Conservation (phyloP, 2,113 vertebrate species). For the Dromas ardeola region DNA sequence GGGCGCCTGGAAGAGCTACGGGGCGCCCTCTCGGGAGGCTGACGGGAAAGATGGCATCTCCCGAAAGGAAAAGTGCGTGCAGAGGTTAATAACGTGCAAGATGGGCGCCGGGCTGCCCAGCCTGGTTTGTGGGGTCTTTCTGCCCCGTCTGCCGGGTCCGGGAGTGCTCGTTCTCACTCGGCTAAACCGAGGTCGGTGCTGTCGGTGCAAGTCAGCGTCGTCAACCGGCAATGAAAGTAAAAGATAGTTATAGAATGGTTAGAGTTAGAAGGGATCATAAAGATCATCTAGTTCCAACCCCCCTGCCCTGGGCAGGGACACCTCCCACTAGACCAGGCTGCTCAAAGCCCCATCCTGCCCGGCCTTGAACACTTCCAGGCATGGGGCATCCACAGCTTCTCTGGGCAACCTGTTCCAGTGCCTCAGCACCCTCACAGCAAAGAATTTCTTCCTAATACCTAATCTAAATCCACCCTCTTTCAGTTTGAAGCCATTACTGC, state of each 20-base stretch:
- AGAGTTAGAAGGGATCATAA: not conserved
- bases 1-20: rapidly evolving
- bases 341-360: not conserved
- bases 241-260: not conserved
- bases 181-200: rapidly evolving
- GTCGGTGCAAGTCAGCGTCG: rapidly evolving
- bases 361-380: not conserved
- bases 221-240: rapidly evolving
- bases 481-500: not conserved
- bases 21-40: not conserved
- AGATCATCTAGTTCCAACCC: not conserved
- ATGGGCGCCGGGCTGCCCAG: not conserved
- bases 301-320: not conserved
- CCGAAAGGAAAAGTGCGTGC: no score
- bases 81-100: not conserved
- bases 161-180: rapidly evolving
- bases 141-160: rapidly evolving
- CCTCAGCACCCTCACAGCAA: not conserved
- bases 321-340: not conserved
- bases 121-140: rapidly evolving
- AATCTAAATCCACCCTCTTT: not conserved
- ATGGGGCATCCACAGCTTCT: not conserved
- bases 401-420: not conserved
- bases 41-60: rapidly evolving
- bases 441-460: not conserved